Percentiles rank a stretch among this genome's conserved stretches.
Evolutionary conservation across 2,113 vertebrate genomes (phyloP).

Genomic region (Tricholaema leucomelas): DNA sequence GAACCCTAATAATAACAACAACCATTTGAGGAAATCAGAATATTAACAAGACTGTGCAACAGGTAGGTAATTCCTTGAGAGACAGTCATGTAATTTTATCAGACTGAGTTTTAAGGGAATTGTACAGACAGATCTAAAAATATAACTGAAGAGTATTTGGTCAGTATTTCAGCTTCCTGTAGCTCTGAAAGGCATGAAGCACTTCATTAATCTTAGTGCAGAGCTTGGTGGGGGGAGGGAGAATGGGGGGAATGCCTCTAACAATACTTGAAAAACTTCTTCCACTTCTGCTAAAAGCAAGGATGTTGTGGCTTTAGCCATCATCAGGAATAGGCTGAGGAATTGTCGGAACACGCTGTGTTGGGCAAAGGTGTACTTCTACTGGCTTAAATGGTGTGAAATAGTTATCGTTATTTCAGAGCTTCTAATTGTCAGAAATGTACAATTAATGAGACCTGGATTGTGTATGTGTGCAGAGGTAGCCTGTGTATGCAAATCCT

Average conservation of each 20-base stretch:
- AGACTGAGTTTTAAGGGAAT: not conserved
- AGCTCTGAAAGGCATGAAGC: not conserved
- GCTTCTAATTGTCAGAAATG: not conserved
- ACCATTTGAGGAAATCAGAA: not conserved
- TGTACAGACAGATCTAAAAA: not conserved
- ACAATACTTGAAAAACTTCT: not conserved
- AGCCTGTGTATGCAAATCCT: not conserved
- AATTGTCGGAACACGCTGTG: not conserved
- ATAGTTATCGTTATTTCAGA: not conserved
- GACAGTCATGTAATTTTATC: not conserved
- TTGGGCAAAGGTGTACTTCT: not conserved
- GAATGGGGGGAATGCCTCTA: not conserved
- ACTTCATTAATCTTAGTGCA: not conserved
- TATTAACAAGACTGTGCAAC: not conserved
- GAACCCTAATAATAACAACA: not conserved
- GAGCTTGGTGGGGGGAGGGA: not conserved
- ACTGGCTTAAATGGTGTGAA: not conserved
- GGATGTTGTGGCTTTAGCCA: not conserved
- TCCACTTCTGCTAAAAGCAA: not conserved
- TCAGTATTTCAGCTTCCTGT: not conserved
- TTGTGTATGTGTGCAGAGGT: not conserved
- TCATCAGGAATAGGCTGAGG: rapidly evolving
- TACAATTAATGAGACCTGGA: not conserved
- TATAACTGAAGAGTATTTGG: not conserved
- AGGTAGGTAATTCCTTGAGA: not conserved